Evolutionary conservation across 2,888 invertebrate species (phyloP).

Genomic region (Dysmachus trigonus): DNA sequence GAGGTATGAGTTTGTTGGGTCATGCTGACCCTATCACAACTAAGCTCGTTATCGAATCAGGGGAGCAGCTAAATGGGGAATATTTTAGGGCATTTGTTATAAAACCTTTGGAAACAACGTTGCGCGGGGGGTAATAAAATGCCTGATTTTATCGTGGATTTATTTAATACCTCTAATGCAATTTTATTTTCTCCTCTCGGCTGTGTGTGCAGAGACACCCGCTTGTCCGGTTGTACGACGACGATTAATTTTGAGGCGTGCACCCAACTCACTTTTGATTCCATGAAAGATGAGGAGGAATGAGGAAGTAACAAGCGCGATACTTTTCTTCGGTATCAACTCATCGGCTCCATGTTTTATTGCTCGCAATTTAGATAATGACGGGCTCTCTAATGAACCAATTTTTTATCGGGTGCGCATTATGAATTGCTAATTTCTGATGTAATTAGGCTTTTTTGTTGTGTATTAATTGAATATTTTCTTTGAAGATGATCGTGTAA

Average conservation of each 20-base stretch:
- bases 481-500: background rate
- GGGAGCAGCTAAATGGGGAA: background rate
- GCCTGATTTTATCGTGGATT: background rate
- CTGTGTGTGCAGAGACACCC: background rate
- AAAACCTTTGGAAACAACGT: background rate
- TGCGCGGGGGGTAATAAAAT: background rate
- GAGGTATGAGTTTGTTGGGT: background rate
- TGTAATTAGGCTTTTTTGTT: background rate
- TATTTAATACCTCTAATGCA: background rate
- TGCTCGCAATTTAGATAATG: background rate
- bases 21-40: background rate
- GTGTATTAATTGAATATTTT: background rate
- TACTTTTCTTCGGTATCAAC: background rate
- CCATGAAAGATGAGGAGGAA: background rate
- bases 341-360: background rate
- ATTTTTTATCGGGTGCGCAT: background rate
- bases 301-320: background rate
- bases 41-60: background rate
- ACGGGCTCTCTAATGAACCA: background rate
- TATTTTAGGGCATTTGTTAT: background rate
- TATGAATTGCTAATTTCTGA: background rate
- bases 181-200: background rate
- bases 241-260: background rate
- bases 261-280: background rate
- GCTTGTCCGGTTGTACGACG: background rate